Conservation (phyloP, 2,113 vertebrate species). For the Bostrychus sinensis region DNA sequence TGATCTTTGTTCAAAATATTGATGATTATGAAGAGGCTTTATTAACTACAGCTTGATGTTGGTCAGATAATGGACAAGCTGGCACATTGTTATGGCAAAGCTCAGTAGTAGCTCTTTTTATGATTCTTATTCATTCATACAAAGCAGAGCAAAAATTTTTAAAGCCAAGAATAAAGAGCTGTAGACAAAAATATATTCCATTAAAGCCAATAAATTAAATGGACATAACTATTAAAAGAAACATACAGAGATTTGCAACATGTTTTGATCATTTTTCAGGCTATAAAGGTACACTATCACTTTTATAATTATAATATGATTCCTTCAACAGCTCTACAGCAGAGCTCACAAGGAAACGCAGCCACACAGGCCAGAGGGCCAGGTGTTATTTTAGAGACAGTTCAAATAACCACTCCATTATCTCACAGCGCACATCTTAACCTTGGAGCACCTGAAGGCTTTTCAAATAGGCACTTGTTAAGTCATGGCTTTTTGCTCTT, state of each 20-base stretch:
- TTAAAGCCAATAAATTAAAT: constrained; percentile 9
- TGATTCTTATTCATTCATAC: constrained; percentile 31
- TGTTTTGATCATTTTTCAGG: neutral
- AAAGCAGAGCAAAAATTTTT: constrained; percentile 17
- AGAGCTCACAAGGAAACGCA: neutral
- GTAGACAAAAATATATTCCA: constrained; percentile 1
- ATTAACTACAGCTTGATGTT: constrained; percentile 24
- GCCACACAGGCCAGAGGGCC: constrained; percentile 14
- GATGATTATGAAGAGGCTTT: constrained; percentile 45
- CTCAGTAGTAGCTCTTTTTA: constrained; percentile 8
- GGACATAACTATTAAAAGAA: constrained; percentile 8
- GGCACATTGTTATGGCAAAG: constrained; percentile 23
- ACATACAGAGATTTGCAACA: neutral
- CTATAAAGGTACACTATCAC: neutral
- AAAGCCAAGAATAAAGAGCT: constrained; percentile 17
- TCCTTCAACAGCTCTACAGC: constrained; percentile 20
- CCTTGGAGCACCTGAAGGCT: constrained; percentile 27
- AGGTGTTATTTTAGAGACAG: constrained; percentile 28
- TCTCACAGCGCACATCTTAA: constrained; percentile 32
- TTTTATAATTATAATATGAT: constrained; percentile 20
- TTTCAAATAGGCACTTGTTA: constrained; percentile 33
- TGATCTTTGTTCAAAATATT: constrained; percentile 53
- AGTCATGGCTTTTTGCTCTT: constrained; percentile 19
- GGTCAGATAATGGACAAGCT: constrained; percentile 40
- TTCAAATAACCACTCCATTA: constrained; percentile 33